Percentiles rank a stretch among this genome's conserved stretches.
These are phyloP conservation scores for Lissocephala sabroskyi DNA, from an alignment of 2,888 invertebrate species.

Conservation along the genomic window DNA sequence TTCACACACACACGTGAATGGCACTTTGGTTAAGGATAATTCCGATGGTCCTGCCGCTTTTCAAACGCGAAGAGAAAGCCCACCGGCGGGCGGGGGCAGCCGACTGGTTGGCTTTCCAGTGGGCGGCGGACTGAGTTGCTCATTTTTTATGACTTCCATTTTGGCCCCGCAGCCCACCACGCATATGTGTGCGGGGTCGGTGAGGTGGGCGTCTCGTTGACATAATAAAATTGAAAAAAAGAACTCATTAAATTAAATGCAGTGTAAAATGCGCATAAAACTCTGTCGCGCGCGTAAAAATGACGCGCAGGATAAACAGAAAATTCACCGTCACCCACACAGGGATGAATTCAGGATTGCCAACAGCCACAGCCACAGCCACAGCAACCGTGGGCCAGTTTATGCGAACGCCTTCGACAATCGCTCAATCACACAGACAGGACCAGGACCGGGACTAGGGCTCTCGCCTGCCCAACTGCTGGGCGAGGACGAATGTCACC, in stretches of 20 bases:
- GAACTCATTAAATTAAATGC: constrained; percentile 67
- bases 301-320: constrained; percentile 4
- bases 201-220: background rate
- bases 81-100: too few species aligned
- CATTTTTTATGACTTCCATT: too few species aligned
- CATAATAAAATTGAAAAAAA: constrained; percentile 47
- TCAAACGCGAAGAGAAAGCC: too few species aligned
- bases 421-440: constrained; percentile 17
- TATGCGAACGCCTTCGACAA: constrained; percentile 14
- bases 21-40: too few species aligned
- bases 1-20: too few species aligned
- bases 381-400: too few species aligned
- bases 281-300: constrained; percentile 27
- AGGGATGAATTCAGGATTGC: background rate
- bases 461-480: background rate
- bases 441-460: background rate
- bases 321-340: background rate
- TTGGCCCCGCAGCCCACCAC: too few species aligned
- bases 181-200: too few species aligned
- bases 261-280: constrained; percentile 66
- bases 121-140: too few species aligned
- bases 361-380: too few species aligned
- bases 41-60: too few species aligned
- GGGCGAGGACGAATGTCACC: background rate
- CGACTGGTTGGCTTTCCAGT: too few species aligned